Conservation (phyloP, 2,888 invertebrate genomes). For the Agrotis puta region DNA sequence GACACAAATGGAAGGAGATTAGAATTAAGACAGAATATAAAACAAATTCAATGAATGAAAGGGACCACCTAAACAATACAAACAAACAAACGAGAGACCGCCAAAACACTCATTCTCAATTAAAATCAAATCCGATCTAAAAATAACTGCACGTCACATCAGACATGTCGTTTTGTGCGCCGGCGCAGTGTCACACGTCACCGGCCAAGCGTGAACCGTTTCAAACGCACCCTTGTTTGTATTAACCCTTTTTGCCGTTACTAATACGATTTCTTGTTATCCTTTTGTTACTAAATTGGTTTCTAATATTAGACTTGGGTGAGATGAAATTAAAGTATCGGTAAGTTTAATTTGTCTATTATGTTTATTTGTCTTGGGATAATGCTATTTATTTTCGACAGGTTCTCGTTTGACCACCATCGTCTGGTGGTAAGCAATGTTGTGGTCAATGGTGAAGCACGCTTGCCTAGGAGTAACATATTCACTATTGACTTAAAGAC, state of each 20-base stretch:
- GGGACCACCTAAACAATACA: conserved; percentile 11
- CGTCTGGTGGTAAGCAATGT: too few relatives aligned
- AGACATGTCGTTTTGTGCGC: conserved; percentile 59
- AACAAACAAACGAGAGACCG: neutral
- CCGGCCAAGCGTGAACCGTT: conserved; percentile 71
- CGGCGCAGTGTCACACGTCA: conserved; percentile 62
- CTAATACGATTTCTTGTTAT: conserved; percentile 62
- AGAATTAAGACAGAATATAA: neutral
- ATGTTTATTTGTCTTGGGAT: too few relatives aligned
- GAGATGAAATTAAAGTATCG: conserved; percentile 12
- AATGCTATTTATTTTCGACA: too few relatives aligned
- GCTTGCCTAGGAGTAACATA: too few relatives aligned
- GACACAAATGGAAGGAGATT: neutral
- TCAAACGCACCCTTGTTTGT: conserved; percentile 71
- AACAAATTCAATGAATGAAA: conserved; percentile 23
- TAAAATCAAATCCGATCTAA: conserved; percentile 62
- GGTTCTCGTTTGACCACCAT: too few relatives aligned
- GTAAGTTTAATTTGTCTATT: neutral
- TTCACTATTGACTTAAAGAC: too few relatives aligned
- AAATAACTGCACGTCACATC: conserved; percentile 58
- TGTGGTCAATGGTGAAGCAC: too few relatives aligned
- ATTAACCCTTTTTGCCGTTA: conserved; percentile 65
- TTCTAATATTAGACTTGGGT: conserved; percentile 45
- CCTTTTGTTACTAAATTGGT: conserved; percentile 60
- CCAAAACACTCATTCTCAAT: conserved; percentile 53